A percentile compares a stretch with the other conserved stretches of the same genome.
Evolutionary conservation across 2,797 vertebrate species (phyloP).

Genomic region (Bradypodion ventrale): DNA sequence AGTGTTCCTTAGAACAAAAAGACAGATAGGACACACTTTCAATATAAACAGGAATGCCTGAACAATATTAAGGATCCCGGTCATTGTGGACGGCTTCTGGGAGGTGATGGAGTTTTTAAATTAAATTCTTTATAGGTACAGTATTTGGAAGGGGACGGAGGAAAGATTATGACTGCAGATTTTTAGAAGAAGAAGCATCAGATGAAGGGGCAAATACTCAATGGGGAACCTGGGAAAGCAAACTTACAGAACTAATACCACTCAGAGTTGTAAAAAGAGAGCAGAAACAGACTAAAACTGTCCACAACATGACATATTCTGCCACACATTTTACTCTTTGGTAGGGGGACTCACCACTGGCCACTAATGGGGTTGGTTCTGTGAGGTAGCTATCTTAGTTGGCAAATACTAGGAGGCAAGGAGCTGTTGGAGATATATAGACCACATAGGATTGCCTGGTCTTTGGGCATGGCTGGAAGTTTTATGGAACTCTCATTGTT

Average conservation of each 20-base stretch:
- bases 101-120: neutral
- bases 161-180: neutral
- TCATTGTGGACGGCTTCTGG: neutral
- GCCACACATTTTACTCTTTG: neutral
- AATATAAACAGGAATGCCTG: neutral
- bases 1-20: slow-evolving; percentile 19
- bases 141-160: neutral
- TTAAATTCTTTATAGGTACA: neutral
- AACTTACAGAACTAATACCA: neutral
- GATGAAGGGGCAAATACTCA: neutral
- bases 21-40: neutral
- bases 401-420: neutral
- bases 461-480: too few species aligned
- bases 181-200: neutral
- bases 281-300: neutral
- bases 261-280: neutral
- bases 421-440: neutral
- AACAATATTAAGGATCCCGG: neutral
- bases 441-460: neutral
- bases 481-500: too few species aligned
- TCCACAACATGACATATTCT: neutral
- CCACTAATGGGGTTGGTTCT: neutral
- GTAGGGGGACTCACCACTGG: neutral
- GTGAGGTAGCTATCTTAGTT: neutral
- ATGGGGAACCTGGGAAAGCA: neutral